Conservation (phyloP, 35 echinoderm and acorn worm species). For the Eucidaris tribuloides region DNA sequence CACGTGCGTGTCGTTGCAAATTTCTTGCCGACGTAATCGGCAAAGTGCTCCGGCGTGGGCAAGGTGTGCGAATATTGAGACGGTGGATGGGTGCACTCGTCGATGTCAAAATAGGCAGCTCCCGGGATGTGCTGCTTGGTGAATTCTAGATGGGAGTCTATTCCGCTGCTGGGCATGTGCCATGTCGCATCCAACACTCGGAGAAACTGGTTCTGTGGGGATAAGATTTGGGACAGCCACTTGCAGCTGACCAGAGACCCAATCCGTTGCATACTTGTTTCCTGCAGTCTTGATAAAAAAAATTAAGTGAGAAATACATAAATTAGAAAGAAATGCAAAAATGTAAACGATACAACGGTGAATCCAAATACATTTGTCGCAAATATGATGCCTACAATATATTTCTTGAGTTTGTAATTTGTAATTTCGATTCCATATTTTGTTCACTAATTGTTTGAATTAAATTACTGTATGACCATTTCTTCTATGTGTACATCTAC, state of each 20-base stretch:
- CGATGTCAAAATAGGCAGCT: conserved; percentile 70
- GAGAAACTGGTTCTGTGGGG: conserved; percentile 40
- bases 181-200: conserved; percentile 65
- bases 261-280: conserved; percentile 63
- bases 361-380: too few relatives aligned
- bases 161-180: conserved; percentile 31
- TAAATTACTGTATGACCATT: too few relatives aligned
- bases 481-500: too few relatives aligned
- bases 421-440: too few relatives aligned
- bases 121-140: conserved; percentile 67
- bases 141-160: conserved; percentile 59
- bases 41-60: conserved; percentile 53
- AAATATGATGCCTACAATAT: too few relatives aligned
- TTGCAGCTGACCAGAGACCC: conserved; percentile 41
- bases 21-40: conserved; percentile 54
- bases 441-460: too few relatives aligned
- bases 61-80: conserved; percentile 67
- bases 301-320: too few relatives aligned
- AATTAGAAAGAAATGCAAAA: too few relatives aligned
- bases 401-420: too few relatives aligned
- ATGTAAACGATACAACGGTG: too few relatives aligned
- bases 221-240: conserved; percentile 73
- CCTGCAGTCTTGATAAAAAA: too few relatives aligned
- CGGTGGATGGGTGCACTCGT: conserved; percentile 9
- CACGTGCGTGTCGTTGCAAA: conserved; percentile 80